Percentiles rank a stretch among this genome's conserved stretches.
These are phyloP conservation scores for Tetrax tetrax DNA, from an alignment of 2,113 vertebrate species.

Conservation along the genomic window DNA sequence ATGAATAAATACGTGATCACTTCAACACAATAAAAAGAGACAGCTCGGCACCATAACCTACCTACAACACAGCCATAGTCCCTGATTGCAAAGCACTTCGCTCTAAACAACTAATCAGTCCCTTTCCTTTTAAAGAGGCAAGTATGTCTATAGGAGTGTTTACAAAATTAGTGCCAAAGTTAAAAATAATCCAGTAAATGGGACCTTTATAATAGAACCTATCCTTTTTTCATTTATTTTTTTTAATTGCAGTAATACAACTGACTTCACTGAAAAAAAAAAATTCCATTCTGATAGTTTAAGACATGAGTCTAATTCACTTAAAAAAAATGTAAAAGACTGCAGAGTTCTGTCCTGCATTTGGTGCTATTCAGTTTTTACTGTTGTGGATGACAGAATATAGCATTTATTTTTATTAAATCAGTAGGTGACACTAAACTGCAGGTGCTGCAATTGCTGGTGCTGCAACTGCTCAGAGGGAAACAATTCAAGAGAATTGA, in stretches of 20 bases:
- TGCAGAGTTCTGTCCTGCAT: not conserved
- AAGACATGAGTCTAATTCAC: not conserved
- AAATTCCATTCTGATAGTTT: not conserved
- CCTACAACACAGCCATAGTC: not conserved
- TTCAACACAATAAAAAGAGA: not conserved
- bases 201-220: not conserved
- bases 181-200: slow-evolving; percentile 22
- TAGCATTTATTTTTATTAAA: not conserved
- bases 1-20: not conserved
- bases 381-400: not conserved
- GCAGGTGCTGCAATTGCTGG: not conserved
- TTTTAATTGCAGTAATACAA: not conserved
- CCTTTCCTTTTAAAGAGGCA: not conserved
- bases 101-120: not conserved
- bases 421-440: not conserved
- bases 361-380: not conserved
- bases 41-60: not conserved
- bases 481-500: not conserved
- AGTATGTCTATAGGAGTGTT: not conserved
- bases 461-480: not conserved
- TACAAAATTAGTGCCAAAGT: not conserved
- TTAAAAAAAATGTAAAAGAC: not conserved
- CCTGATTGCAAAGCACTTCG: not conserved
- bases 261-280: not conserved
- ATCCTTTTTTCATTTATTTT: not conserved